Percentiles rank a stretch among this genome's conserved stretches.
Conservation (phyloP, 2,888 invertebrate species). For the Philaethria dido region DNA sequence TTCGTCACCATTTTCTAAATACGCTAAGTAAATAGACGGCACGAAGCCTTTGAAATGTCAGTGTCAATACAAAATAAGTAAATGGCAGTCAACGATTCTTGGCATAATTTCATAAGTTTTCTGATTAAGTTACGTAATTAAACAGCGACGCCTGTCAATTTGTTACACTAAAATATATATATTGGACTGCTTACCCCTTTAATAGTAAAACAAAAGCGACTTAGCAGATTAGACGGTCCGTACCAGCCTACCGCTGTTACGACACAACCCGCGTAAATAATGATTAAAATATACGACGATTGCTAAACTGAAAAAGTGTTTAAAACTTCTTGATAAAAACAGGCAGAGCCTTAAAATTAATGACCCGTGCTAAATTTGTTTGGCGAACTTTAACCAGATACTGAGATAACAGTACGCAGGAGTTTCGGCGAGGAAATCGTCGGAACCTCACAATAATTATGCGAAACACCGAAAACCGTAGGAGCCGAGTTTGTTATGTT, state of each 20-base stretch:
- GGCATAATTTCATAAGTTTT: conserved; percentile 50
- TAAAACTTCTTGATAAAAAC: conserved; percentile 43
- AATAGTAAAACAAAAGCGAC: conserved; percentile 27
- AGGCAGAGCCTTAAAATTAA: conserved; percentile 42
- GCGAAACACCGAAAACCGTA: conserved; percentile 17
- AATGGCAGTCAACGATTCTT: conserved; percentile 54
- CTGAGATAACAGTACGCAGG: conserved; percentile 42
- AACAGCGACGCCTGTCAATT: not conserved
- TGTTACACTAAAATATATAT: conserved; percentile 10
- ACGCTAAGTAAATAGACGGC: conserved; percentile 29
- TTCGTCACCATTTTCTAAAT: conserved; percentile 25
- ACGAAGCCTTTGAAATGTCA: conserved; percentile 66
- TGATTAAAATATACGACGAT: conserved; percentile 39
- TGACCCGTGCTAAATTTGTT: conserved; percentile 43
- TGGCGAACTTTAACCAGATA: conserved; percentile 43
- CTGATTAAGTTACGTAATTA: not conserved
- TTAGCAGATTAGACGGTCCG: conserved; percentile 32
- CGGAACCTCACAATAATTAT: conserved; percentile 26
- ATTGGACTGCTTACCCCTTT: conserved; percentile 20
- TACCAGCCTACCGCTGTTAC: conserved; percentile 36
- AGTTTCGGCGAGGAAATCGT: conserved; percentile 37
- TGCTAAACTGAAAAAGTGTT: conserved; percentile 40
- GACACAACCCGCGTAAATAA: conserved; percentile 32
- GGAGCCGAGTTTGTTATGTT: conserved; percentile 21
- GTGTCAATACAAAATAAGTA: conserved; percentile 34